phyloP scores from a whole-genome alignment of 37 sponge, comb jelly and placozoan genomes.

The Cliona cf. orientalis region DNA sequence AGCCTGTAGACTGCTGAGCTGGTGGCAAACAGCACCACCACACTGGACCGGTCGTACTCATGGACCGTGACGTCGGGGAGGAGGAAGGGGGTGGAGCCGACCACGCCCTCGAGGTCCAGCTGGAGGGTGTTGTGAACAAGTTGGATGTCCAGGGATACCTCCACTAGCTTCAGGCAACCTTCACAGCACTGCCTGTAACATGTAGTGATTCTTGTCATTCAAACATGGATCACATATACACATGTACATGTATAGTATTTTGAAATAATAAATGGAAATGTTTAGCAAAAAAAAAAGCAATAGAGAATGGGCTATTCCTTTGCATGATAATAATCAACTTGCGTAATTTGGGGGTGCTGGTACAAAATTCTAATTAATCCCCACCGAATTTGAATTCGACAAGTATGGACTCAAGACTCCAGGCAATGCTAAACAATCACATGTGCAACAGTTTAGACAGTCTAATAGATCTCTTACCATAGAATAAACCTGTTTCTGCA shows the following conservation, averaged over 20 bases:
- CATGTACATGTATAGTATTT: neutral
- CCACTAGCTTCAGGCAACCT: slow-evolving; percentile 32
- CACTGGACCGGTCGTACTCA: slow-evolving; percentile 19
- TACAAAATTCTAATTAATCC: too few relatives aligned
- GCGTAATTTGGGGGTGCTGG: neutral
- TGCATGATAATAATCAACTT: neutral
- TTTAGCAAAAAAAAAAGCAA: neutral
- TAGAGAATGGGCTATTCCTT: neutral
- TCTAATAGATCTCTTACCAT: slow-evolving; percentile 26
- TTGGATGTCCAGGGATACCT: slow-evolving; percentile 47
- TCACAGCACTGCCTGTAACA: slow-evolving; percentile 33
- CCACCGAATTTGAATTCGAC: too few relatives aligned
- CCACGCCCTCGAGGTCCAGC: slow-evolving; percentile 18
- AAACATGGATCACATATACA: neutral
- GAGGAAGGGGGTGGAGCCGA: neutral
- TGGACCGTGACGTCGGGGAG: slow-evolving; percentile 31
- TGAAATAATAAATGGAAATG: neutral
- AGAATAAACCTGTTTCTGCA: slow-evolving; percentile 64
- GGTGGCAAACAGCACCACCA: slow-evolving; percentile 56
- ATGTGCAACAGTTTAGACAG: too few relatives aligned
- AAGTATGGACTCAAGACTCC: too few relatives aligned
- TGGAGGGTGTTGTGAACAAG: slow-evolving; percentile 39
- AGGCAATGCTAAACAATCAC: neutral
- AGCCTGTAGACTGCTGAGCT: slow-evolving; percentile 48
- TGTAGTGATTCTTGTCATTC: too few relatives aligned